Percentiles rank a stretch among this genome's conserved stretches.
phyloP scores from a whole-genome alignment of 2,888 invertebrate species.

The Papilio demoleus region DNA sequence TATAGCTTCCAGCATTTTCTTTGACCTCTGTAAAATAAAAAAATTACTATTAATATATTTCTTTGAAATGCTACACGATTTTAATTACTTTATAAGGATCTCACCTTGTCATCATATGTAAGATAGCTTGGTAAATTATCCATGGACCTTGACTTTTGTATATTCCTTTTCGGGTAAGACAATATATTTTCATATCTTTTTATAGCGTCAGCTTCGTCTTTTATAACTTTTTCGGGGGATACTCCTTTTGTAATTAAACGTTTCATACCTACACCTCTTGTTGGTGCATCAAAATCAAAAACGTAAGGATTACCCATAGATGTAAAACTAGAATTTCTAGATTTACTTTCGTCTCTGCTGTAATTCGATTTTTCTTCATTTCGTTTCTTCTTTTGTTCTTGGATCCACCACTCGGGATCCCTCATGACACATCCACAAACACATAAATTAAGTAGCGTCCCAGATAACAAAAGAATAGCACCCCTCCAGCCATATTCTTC shows the following conservation, averaged over 20 bases:
- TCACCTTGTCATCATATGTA: constrained; percentile 86
- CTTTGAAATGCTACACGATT: constrained; percentile 20
- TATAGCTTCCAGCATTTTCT: constrained; percentile 85
- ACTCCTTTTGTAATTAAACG: constrained; percentile 64
- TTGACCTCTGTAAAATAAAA: constrained; percentile 81
- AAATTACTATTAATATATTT: constrained; percentile 46
- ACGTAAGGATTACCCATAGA: constrained; percentile 79
- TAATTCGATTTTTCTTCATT: constrained; percentile 44
- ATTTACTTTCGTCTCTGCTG: constrained; percentile 59
- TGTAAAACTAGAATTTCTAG: constrained; percentile 77
- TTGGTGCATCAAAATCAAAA: constrained; percentile 65
- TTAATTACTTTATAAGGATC: neutral
- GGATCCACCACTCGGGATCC: constrained; percentile 92
- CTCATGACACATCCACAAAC: constrained; percentile 94
- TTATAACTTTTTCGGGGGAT: constrained; percentile 65
- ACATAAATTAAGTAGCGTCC: constrained; percentile 92
- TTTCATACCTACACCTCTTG: constrained; percentile 67
- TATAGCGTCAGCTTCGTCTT: constrained; percentile 66
- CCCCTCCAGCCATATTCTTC: constrained; percentile 94
- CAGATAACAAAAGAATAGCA: constrained; percentile 90
- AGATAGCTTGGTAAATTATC: constrained; percentile 90
- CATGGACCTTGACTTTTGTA: constrained; percentile 83
- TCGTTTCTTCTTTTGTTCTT: constrained; percentile 84
- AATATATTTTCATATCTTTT: constrained; percentile 59
- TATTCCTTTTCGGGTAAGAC: constrained; percentile 54